phyloP scores from a whole-genome alignment of 2,797 vertebrate genomes.

The Columba guinea region DNA sequence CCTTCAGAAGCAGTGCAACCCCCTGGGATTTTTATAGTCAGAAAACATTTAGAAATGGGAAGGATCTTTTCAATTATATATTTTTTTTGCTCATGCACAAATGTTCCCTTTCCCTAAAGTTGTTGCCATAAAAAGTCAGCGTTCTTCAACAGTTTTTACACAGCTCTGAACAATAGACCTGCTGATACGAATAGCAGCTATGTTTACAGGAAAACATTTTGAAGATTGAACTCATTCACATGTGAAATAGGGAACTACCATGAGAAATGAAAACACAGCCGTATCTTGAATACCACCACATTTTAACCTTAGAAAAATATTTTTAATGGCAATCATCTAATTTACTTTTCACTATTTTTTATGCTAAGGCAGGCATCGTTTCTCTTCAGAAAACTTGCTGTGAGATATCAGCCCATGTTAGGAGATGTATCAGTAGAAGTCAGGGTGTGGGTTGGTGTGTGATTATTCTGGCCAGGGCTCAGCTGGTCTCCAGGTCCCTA shows the following conservation, averaged over 20 bases:
- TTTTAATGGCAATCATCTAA: not conserved
- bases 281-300: not conserved
- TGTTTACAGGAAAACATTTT: not conserved
- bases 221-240: conserved; percentile 17
- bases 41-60: conserved; percentile 12
- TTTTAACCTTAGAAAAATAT: conserved; percentile 17
- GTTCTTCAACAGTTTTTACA: not conserved
- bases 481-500: not conserved
- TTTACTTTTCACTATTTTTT: not conserved
- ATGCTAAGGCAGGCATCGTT: not conserved
- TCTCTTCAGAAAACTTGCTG: not conserved
- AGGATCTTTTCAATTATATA: conserved; percentile 32
- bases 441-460: too few species aligned
- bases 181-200: not conserved
- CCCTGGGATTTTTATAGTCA: not conserved
- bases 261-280: not conserved
- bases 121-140: not conserved
- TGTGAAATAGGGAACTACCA: conserved; percentile 33
- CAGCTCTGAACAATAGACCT: not conserved
- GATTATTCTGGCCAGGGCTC: not conserved
- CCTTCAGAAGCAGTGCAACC: not conserved
- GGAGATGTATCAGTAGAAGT: not conserved
- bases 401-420: fast-evolving
- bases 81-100: not conserved
- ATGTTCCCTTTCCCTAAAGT: not conserved